Percentiles rank a stretch among this genome's conserved stretches.
These are phyloP conservation scores for Nomada goodeniana DNA, from an alignment of 2,888 invertebrate genomes.

Conservation along the genomic window DNA sequence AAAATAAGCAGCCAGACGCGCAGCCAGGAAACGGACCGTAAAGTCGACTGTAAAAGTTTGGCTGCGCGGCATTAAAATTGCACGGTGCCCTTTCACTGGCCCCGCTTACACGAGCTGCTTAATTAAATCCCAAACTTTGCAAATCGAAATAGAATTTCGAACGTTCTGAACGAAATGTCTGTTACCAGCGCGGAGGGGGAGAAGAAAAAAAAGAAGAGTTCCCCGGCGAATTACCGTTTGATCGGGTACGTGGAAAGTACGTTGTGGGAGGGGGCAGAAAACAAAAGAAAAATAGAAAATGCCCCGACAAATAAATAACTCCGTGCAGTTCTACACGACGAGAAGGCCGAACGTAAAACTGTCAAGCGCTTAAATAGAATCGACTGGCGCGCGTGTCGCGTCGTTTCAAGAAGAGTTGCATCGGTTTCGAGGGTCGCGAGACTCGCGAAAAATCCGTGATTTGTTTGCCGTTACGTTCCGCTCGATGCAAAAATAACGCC, in stretches of 20 bases:
- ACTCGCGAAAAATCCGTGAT: conserved; percentile 33
- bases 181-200: neutral
- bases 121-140: conserved; percentile 47
- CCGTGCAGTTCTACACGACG: conserved; percentile 5
- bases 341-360: conserved; percentile 52
- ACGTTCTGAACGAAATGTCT: neutral
- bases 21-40: conserved; percentile 40
- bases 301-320: conserved; percentile 47
- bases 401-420: conserved; percentile 36
- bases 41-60: conserved; percentile 48
- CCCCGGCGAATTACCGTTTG: conserved; percentile 8
- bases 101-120: conserved; percentile 31
- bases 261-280: too few species aligned
- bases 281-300: neutral
- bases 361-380: conserved; percentile 56
- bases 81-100: conserved; percentile 7
- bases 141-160: conserved; percentile 40
- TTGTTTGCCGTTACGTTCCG: conserved; percentile 23
- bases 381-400: conserved; percentile 12
- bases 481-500: conserved; percentile 18
- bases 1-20: conserved; percentile 59
- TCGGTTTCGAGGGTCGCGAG: conserved; percentile 16
- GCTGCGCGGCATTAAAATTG: conserved; percentile 35
- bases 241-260: conserved; percentile 20
- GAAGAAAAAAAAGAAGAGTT: neutral